These are phyloP conservation scores for Synaphobranchus kaupii DNA, from an alignment of 2,797 vertebrate genomes.

Conservation along the genomic window DNA sequence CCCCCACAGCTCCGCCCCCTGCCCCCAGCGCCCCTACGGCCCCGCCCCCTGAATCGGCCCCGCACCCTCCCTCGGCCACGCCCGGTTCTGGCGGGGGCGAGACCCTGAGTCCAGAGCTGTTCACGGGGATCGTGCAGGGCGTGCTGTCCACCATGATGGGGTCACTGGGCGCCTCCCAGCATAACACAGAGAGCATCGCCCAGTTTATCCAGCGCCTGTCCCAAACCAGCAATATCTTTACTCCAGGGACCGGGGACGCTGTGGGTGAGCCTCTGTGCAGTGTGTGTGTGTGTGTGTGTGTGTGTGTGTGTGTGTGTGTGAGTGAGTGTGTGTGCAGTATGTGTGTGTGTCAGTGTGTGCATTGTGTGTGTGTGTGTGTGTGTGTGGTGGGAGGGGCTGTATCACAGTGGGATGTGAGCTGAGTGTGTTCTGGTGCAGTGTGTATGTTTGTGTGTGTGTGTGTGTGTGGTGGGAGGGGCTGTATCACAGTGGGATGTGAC, in stretches of 20 bases:
- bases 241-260: constrained; percentile 84
- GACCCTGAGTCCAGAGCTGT: constrained; percentile 83
- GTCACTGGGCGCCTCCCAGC: constrained; percentile 81
- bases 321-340: too few species aligned
- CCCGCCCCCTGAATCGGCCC: constrained; percentile 45
- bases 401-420: too few species aligned
- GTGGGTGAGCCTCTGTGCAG: constrained; percentile 66
- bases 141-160: constrained; percentile 89
- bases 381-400: too few species aligned
- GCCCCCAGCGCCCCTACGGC: too few species aligned
- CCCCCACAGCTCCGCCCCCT: too few species aligned
- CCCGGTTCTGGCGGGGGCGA: constrained; percentile 60
- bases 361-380: too few species aligned
- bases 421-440: too few species aligned
- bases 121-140: constrained; percentile 87
- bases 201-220: constrained; percentile 91
- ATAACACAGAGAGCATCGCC: constrained; percentile 88
- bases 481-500: too few species aligned
- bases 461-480: too few species aligned
- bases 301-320: not conserved
- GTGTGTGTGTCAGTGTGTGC: too few species aligned
- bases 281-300: constrained; percentile 15
- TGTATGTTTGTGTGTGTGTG: too few species aligned
- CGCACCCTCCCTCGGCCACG: constrained; percentile 42
- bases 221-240: constrained; percentile 87